Conservation (phyloP, 2,113 vertebrate genomes). For the Barnardius zonarius region DNA sequence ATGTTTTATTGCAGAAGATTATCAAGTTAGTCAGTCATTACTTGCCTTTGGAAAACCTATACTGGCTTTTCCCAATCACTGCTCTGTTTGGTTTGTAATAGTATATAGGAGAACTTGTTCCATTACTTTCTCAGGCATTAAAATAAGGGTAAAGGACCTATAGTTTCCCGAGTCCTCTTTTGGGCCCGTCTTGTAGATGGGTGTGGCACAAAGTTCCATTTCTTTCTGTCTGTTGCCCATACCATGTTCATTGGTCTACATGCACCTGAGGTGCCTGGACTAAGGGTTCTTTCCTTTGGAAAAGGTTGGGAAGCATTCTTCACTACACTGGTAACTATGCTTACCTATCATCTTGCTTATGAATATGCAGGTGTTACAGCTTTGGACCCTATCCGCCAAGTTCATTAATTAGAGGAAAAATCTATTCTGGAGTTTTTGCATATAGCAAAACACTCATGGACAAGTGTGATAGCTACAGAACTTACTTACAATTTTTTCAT, state of each 20-base stretch:
- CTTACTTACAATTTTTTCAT: neutral
- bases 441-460: too few species aligned
- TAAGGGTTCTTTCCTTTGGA: neutral
- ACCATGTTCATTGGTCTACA: rapidly evolving
- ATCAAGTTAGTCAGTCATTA: neutral
- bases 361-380: neutral
- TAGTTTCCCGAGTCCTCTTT: neutral
- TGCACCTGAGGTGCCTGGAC: neutral
- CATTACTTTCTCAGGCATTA: neutral
- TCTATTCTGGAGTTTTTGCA: neutral
- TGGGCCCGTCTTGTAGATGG: neutral
- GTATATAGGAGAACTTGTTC: neutral
- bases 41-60: neutral
- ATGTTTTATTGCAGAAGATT: neutral
- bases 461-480: neutral
- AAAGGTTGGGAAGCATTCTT: neutral
- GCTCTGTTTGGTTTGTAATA: neutral
- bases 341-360: neutral
- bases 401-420: neutral
- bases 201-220: neutral
- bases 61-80: neutral
- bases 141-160: neutral
- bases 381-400: neutral
- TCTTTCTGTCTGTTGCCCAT: neutral
- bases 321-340: neutral